Conservation (phyloP, 1,140 invertebrate genomes). For the Coptotermes formosanus region DNA sequence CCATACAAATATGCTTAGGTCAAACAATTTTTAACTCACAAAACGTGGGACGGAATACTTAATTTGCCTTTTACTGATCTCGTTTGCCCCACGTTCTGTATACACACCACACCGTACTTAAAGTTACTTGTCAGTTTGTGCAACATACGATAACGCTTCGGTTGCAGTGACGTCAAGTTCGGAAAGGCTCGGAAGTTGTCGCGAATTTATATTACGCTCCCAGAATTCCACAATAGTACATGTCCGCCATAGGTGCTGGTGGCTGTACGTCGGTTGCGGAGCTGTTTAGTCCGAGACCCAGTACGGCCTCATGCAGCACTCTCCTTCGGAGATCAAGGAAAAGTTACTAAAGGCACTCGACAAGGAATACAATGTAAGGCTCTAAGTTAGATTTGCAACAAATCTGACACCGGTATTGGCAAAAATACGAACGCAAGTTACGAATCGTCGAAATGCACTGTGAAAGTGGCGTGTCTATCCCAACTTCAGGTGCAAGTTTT, state of each 20-base stretch:
- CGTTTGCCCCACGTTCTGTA: too few species aligned
- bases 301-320: slow-evolving; percentile 56
- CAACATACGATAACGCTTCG: neutral
- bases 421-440: slow-evolving; percentile 33
- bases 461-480: slow-evolving; percentile 40
- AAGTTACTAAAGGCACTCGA: slow-evolving; percentile 61
- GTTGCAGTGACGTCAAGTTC: slow-evolving; percentile 31
- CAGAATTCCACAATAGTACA: slow-evolving; percentile 45
- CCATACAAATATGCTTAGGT: too few species aligned
- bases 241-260: slow-evolving; percentile 49
- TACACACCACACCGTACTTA: too few species aligned
- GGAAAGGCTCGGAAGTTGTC: slow-evolving; percentile 31
- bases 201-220: slow-evolving; percentile 41
- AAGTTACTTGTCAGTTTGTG: too few species aligned
- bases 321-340: slow-evolving; percentile 60
- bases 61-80: too few species aligned
- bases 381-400: slow-evolving; percentile 36
- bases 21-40: too few species aligned
- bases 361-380: slow-evolving; percentile 63
- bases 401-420: slow-evolving; percentile 32
- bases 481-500: slow-evolving; percentile 34
- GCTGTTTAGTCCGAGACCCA: slow-evolving; percentile 46
- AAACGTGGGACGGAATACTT: too few species aligned
- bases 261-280: slow-evolving; percentile 46
- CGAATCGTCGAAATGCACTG: slow-evolving; percentile 37